A percentile compares a stretch with the other conserved stretches of the same genome.
phyloP scores from a whole-genome alignment of 2,797 vertebrate genomes.

The Gallinago solitaria region DNA sequence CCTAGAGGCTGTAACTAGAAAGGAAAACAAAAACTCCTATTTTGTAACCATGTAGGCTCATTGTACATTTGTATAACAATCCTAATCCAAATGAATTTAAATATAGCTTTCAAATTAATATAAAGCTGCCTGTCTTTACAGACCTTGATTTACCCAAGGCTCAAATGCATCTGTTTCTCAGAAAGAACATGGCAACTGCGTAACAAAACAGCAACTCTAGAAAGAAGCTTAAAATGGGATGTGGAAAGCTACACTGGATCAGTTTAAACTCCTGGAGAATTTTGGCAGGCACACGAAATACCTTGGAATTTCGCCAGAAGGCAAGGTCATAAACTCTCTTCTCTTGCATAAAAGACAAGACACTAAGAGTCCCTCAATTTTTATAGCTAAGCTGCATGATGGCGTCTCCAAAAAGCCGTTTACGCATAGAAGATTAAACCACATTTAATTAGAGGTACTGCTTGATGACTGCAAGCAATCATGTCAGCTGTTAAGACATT shows the following conservation, averaged over 20 bases:
- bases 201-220: slow-evolving; percentile 25
- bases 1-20: slow-evolving; percentile 86
- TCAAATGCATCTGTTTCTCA: not conserved
- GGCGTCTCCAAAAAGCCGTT: slow-evolving; percentile 15
- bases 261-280: slow-evolving; percentile 32
- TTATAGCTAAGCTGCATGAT: not conserved
- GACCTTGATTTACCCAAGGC: not conserved
- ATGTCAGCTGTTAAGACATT: not conserved
- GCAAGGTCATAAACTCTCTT: slow-evolving; percentile 15
- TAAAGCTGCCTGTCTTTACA: not conserved
- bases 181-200: not conserved
- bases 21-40: not conserved
- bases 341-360: slow-evolving; percentile 5
- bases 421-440: not conserved
- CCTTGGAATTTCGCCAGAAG: not conserved
- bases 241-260: not conserved
- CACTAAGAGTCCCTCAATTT: not conserved
- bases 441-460: slow-evolving; percentile 18
- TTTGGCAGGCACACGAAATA: slow-evolving; percentile 46
- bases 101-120: not conserved
- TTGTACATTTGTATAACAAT: not conserved
- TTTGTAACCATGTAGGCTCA: not conserved
- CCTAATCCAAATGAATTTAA: not conserved
- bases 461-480: not conserved
- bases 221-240: slow-evolving; percentile 33